Percentiles rank a stretch among this genome's conserved stretches.
These are phyloP conservation scores for silkworm (Bombyx mori) DNA, from an alignment of 1,140 invertebrate genomes.

Conservation along the genomic window ASM3026992v2 NC_085114.1:9704001-9704500, in stretches of 20 bases:
- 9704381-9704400: conserved; percentile 42
- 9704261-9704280: too few relatives aligned
- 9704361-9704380: conserved; percentile 45
- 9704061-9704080: conserved; percentile 18
- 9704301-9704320: neutral
- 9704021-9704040: too few relatives aligned
- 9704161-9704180: conserved; percentile 4
- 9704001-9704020: too few relatives aligned
- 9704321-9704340: neutral
- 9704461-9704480: conserved; percentile 45
- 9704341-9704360: conserved; percentile 22
- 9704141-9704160: conserved; percentile 14
- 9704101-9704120: conserved; percentile 8
- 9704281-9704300: too few relatives aligned
- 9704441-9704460: conserved; percentile 60
- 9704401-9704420: conserved; percentile 43
- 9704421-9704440: conserved; percentile 56
- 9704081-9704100: conserved; percentile 9
- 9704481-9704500: conserved; percentile 8
- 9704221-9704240: too few relatives aligned
- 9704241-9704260: too few relatives aligned
- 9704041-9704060: conserved; percentile 18
- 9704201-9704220: too few relatives aligned
- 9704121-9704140: conserved; percentile 18
- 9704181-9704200: too few relatives aligned